Evolutionary conservation across 2,797 vertebrate genomes (phyloP), one percentile per base, ranked within the genome.

Genomic region (Euphonia xanthogaster): DNA sequence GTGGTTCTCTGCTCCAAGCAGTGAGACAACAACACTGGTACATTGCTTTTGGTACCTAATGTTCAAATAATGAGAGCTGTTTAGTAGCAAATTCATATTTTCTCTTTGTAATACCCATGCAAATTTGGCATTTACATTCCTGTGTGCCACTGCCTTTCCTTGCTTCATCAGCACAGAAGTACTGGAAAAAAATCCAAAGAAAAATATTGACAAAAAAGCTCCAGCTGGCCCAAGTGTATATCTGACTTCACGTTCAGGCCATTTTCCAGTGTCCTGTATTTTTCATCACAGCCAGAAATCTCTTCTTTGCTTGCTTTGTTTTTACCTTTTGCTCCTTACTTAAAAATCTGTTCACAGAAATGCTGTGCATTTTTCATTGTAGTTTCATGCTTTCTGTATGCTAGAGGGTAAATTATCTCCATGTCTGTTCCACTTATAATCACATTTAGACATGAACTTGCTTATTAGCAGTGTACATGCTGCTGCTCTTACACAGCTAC

Each of bases 381-480:
- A 57, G 47, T 79, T 95, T 87, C 80, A 67, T 90, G 74, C 67
- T 89, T 93, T 92, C 80, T 90, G 63, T 27, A 2, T 87, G 86
- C 86, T 96, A 60, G 70, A 94, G 86, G 86, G 93, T 86, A 93
- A 96, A 96, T 96, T 93, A 95, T 76, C 86, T 90, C 86, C 63
- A 57, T 15, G 94, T 90, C 94, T 96, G 88, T 92, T 93, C 86
- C 71, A 91, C 77, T 94, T 93, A 94, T 30, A 88, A 94, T 95
- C 95, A 87, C 77, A 95, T 86, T 93, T 79, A 90, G 63, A 95
- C 10, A 19, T 0, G 9, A 90, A 63, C 79, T 90, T 91, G 72
- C 73, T 95, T 93, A 94, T 88, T 96, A 97, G 77, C 71, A 73
- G 39, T 4, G 63, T 67, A 86, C 65, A 51, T 31, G 80, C 77